Conservation (phyloP, 2,797 vertebrate species). For the Semaprochilodus insignis region DNA sequence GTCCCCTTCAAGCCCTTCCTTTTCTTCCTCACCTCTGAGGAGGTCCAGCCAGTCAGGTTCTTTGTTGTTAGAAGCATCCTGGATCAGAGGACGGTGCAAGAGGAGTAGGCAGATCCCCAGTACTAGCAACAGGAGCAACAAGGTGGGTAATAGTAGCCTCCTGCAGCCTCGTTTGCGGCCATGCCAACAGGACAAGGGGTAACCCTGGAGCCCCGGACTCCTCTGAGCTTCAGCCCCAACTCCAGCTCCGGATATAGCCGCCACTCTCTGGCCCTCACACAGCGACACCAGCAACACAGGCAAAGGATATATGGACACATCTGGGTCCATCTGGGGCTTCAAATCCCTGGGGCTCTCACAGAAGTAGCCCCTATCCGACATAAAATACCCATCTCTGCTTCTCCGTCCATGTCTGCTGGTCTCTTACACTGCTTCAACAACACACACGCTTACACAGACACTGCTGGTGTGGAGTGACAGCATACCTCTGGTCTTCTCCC, state of each 20-base stretch:
- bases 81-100: slow-evolving; percentile 53
- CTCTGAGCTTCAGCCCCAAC: slow-evolving; percentile 39
- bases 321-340: slow-evolving; percentile 61
- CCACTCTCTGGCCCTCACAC: slow-evolving; percentile 52
- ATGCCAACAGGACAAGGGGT: slow-evolving; percentile 1
- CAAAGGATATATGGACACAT: slow-evolving; percentile 55
- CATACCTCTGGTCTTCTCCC: slow-evolving; percentile 34
- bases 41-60: slow-evolving; percentile 56
- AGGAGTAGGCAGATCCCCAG: slow-evolving; percentile 57
- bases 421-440: slow-evolving; percentile 56
- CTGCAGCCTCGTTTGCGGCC: slow-evolving; percentile 38
- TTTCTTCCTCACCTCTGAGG: slow-evolving; percentile 59
- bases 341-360: slow-evolving; percentile 41
- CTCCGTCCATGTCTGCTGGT: slow-evolving; percentile 6
- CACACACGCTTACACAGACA: slow-evolving; percentile 54
- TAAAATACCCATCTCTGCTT: slow-evolving; percentile 18
- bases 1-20: slow-evolving; percentile 30
- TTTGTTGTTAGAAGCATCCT: slow-evolving; percentile 28
- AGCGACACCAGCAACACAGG: slow-evolving; percentile 56
- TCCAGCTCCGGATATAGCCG: slow-evolving; percentile 40
- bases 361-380: slow-evolving; percentile 15
- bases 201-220: slow-evolving; percentile 32
- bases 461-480: slow-evolving; percentile 47
- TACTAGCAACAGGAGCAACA: slow-evolving; percentile 45
- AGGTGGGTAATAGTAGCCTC: slow-evolving; percentile 31